Evolutionary conservation across 2,888 invertebrate genomes (phyloP).

Genomic region (Phyllotreta striolata): DNA sequence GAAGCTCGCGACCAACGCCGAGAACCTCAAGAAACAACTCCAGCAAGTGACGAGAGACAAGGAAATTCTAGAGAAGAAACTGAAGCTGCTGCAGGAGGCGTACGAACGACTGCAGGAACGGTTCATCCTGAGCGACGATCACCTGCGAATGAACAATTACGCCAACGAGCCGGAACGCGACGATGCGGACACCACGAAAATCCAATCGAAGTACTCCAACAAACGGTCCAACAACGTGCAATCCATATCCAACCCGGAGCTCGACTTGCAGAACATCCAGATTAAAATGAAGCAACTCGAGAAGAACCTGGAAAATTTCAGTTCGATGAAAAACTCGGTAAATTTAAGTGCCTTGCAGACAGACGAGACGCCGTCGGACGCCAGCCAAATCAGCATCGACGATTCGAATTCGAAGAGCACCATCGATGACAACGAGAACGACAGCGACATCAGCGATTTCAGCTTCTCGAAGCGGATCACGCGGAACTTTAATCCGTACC

Average conservation of each 20-base stretch:
- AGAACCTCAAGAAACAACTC: constrained; percentile 48
- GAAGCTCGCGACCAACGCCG: constrained; percentile 46
- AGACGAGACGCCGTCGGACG: too few species aligned
- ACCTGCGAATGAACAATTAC: constrained; percentile 29
- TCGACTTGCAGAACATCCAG: constrained; percentile 55
- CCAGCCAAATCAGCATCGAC: too few species aligned
- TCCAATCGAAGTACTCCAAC: neutral
- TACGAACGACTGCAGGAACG: constrained; percentile 52
- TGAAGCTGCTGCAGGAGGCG: constrained; percentile 50
- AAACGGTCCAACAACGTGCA: neutral
- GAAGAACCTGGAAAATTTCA: constrained; percentile 52
- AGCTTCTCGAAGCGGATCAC: too few species aligned
- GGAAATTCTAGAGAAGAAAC: constrained; percentile 51
- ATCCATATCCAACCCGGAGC: constrained; percentile 50
- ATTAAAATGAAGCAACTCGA: constrained; percentile 53
- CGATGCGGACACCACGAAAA: constrained; percentile 27
- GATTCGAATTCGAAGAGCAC: too few species aligned
- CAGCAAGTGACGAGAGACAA: constrained; percentile 53
- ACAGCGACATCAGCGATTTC: too few species aligned
- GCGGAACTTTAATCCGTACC: too few species aligned
- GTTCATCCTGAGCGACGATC: constrained; percentile 38
- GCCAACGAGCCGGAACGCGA: constrained; percentile 48
- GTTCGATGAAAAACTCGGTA: constrained; percentile 21
- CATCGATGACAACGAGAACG: too few species aligned
- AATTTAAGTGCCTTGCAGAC: constrained; percentile 12